Base-by-base conservation (phyloP, 2,113 vertebrate genomes). In the Xiphias gladius region DNA sequence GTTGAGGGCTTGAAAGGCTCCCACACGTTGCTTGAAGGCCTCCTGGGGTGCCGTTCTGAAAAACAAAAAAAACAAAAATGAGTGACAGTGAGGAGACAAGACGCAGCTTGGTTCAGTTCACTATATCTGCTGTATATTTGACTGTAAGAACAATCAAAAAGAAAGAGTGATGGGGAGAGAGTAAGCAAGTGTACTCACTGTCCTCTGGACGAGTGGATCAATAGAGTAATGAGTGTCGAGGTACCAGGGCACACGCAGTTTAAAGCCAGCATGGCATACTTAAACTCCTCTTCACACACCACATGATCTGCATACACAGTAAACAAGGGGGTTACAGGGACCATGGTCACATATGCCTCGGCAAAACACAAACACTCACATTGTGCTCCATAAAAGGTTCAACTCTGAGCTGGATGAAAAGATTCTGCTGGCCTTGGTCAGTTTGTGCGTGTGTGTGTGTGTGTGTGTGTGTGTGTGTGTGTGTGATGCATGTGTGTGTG, bases 271-370 rank as follows among this genome's bases (percentile, higher is more conserved):
- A 96, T 96, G 91, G 96, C 96, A 3, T 96, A 96, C 84, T 96
- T 96, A 89, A 96, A 96, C 94, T 96, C 96, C 71, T 96, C 96
- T 85, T 96, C 96, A 86, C 96, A 96, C 83, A 96, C 96, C 76
- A 96, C 96, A 79, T 96, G 96, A 92, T 96, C 96, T 96, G 91
- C 52, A 89, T 63, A 79, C 68, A 89, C n/a, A 90, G 59, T 76
- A 68, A 74, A 66, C 5, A 55, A 66, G 37, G 67, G 43, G 64
- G 3, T 64, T 43, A 58, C 22, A 66, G 13, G 20, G 37, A 62
- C 32, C 2, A 1, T 43, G 46, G 43, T 62, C 76, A 72, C 26
- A 19, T 14, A 50, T 32, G 24, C 24, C 54, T 59, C n/a, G 11
- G 24, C 20, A 41, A 76, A 81, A 76, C 22, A 72, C 30, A 54